A percentile compares a stretch with the other conserved stretches of the same genome.
Evolutionary conservation across 2,888 invertebrate genomes (phyloP).

Genomic region (Meiosimyza platycephala): DNA sequence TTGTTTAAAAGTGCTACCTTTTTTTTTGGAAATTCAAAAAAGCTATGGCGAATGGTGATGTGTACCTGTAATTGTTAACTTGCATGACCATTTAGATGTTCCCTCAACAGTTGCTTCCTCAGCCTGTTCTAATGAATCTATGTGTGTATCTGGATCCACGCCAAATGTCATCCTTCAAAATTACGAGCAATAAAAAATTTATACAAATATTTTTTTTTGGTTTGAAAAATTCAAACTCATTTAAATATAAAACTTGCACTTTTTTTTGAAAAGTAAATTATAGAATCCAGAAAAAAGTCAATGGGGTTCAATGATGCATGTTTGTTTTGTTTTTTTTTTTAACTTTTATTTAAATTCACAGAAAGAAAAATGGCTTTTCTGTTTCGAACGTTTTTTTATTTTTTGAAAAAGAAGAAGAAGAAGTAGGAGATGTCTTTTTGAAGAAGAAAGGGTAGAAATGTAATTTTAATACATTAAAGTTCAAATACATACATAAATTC

Average conservation of each 20-base stretch:
- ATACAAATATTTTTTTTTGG: background rate
- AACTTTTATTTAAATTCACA: conserved; percentile 4
- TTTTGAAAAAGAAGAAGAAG: background rate
- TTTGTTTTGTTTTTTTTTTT: conserved; percentile 30
- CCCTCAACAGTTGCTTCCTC: conserved; percentile 98
- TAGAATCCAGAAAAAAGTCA: conserved; percentile 1
- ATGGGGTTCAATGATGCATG: conserved; percentile 4
- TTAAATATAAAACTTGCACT: background rate
- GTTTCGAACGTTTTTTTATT: background rate
- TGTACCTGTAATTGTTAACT: conserved; percentile 98
- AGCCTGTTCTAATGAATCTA: conserved; percentile 97
- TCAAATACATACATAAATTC: conserved; percentile 53
- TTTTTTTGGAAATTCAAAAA: conserved; percentile 32
- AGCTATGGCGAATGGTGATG: conserved; percentile 38
- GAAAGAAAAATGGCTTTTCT: no score
- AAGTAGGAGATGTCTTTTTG: no score
- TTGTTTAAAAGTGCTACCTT: background rate
- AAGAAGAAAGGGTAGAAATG: background rate
- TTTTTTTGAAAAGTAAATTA: conserved; percentile 6
- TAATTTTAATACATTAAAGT: conserved; percentile 18
- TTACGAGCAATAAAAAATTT: conserved; percentile 31
- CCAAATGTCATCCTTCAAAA: conserved; percentile 92
- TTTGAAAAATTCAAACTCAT: background rate
- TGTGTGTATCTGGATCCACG: conserved; percentile 97
- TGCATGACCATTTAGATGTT: conserved; percentile 99